Evolutionary conservation across 2,113 vertebrate genomes (phyloP), one percentile per base, ranked within the genome.

Genomic region (Guaruba guarouba): DNA sequence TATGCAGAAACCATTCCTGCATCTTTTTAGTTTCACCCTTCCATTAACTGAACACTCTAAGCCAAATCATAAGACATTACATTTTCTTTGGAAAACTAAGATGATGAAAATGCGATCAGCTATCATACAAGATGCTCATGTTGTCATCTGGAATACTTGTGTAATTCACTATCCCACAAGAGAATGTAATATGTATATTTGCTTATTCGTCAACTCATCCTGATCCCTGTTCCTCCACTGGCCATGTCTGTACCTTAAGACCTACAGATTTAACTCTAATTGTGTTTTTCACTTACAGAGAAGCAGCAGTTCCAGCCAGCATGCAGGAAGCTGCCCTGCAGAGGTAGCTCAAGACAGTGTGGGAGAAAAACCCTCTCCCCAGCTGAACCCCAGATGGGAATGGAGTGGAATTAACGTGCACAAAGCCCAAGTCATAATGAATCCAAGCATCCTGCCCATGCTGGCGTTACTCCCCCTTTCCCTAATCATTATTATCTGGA

Each of bases 1-100:
- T 16, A 92, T 59, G 90, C 93, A 73, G 84, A 90, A 91, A 90
- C 35, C 67, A 88, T 74, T 83, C 84, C 71, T 46, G 77, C 74
- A 80, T 81, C 75, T 41, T 54, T n/a, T 63, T 23, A 69, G 49
- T 76, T 69, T 63, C 93, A 48, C 83, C 52, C 95, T 67, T 66
- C 41, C 70, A 59, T 39, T 91, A 91, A 55, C 11, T 67, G 41
- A 33, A 79, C 41, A 19, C 57, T 73, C 28, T 8, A 16, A 59
- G 77, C 71, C 86, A 80, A 66, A 73, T 37, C 90, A 6, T 48
- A 70, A 52, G 52, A 48, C 52, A 14, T 48, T 23, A 28, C 52
- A 55, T 83, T 91, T 93, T 84, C 75, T 62, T 48, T 12, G 66
- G 81, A 96, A 95, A 95, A 59, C 54, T 0, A 7, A 37, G 64